Conservation (phyloP, 2,113 vertebrate genomes). For the Gymnogyps californianus region DNA sequence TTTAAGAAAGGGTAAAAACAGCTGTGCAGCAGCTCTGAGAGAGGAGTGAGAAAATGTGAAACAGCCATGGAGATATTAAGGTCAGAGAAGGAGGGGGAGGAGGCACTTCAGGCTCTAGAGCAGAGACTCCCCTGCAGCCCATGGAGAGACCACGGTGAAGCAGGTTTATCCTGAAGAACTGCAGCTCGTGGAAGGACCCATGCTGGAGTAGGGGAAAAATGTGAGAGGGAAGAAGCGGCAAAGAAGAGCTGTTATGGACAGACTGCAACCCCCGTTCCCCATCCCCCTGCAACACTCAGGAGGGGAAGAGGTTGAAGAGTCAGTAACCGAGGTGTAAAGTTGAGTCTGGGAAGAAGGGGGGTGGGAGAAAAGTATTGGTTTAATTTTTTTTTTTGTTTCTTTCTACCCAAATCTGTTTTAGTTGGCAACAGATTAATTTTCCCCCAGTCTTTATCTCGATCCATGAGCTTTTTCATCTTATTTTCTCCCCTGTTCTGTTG, state of each 20-base stretch:
- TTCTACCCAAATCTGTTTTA: accelerated
- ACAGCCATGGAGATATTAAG: neutral
- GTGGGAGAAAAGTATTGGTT: neutral
- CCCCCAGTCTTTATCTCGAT: neutral
- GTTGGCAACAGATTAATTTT: neutral
- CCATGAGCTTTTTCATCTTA: neutral
- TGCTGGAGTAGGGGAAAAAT: neutral
- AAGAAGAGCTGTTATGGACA: neutral
- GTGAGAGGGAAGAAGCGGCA: neutral
- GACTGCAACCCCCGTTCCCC: neutral
- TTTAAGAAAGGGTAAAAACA: neutral
- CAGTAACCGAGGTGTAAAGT: neutral
- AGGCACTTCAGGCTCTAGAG: neutral
- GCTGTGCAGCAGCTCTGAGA: neutral
- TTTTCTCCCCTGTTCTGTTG: neutral
- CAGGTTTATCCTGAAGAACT: neutral
- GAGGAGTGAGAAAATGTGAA: neutral
- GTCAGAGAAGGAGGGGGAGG: neutral
- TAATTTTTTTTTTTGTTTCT: neutral
- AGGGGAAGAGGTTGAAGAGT: neutral
- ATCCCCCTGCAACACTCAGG: neutral
- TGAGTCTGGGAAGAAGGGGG: neutral
- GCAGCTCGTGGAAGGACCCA: neutral
- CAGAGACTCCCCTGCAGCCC: neutral
- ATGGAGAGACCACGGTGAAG: neutral